Conservation (phyloP, 2,113 vertebrate genomes). For the Mobula hypostoma region DNA sequence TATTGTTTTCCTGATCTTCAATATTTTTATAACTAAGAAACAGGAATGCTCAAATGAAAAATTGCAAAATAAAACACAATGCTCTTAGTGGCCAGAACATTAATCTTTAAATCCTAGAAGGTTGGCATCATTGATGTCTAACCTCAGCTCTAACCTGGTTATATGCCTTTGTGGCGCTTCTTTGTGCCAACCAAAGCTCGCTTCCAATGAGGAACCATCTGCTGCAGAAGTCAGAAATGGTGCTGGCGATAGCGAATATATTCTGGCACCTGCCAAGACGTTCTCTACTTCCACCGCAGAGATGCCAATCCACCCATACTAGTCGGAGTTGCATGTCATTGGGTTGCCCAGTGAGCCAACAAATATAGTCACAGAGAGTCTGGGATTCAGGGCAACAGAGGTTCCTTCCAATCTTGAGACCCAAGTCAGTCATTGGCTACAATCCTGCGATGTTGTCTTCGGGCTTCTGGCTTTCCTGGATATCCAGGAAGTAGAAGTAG, state of each 20-base stretch:
- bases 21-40: neutral
- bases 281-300: slow-evolving; percentile 19
- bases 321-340: slow-evolving; percentile 10
- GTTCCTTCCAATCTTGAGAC: slow-evolving; percentile 1
- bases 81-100: neutral
- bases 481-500: slow-evolving; percentile 24
- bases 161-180: neutral
- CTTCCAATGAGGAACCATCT: slow-evolving; percentile 32
- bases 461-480: slow-evolving; percentile 9
- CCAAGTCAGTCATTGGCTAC: slow-evolving; percentile 12
- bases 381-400: neutral
- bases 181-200: neutral
- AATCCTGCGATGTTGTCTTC: neutral
- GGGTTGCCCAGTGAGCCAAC: neutral
- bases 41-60: neutral
- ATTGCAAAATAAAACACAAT: neutral
- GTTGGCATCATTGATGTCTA: slow-evolving; percentile 14
- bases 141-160: slow-evolving; percentile 14
- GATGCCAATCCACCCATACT: slow-evolving; percentile 30
- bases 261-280: slow-evolving; percentile 23
- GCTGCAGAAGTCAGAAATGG: slow-evolving; percentile 29
- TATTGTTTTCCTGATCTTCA: neutral
- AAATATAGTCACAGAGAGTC: neutral
- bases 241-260: slow-evolving; percentile 20
- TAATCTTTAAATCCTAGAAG: slow-evolving; percentile 11